phyloP scores from a whole-genome alignment of 2,797 vertebrate species.

The Ficedula albicollis region DNA sequence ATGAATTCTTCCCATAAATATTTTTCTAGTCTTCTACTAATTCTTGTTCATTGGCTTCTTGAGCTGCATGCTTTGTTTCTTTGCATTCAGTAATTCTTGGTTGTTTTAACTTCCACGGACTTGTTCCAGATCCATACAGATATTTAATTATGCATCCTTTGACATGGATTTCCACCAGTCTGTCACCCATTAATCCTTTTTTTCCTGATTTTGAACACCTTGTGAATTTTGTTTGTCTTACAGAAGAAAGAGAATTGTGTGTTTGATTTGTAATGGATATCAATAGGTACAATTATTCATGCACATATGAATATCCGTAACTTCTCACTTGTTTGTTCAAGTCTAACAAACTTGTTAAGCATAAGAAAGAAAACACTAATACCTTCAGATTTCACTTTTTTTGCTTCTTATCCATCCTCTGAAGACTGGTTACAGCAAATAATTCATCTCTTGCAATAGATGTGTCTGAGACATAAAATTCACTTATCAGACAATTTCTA shows the following conservation, averaged over 20 bases:
- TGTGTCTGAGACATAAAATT: neutral
- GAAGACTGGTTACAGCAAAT: neutral
- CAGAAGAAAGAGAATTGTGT: neutral
- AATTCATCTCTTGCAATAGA: neutral
- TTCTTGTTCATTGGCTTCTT: neutral
- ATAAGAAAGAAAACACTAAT: neutral
- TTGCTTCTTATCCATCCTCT: neutral
- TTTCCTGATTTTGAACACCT: neutral
- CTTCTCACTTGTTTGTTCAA: neutral
- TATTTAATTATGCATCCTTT: neutral
- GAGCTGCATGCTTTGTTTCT: neutral
- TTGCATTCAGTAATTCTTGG: neutral
- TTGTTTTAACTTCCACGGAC: neutral
- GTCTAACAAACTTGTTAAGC: neutral
- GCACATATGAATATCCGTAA: neutral
- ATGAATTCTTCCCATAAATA: fast-evolving
- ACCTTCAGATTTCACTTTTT: neutral
- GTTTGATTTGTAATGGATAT: neutral
- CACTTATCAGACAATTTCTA: neutral
- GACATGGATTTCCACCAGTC: fast-evolving
- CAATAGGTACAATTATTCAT: neutral
- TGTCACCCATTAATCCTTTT: neutral
- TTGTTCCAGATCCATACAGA: neutral
- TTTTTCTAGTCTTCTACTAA: neutral
- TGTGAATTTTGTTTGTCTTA: neutral